These are phyloP conservation scores for Notamacropus eugenii DNA, from an alignment of 2,797 vertebrate species.

Conservation along the genomic window DNA sequence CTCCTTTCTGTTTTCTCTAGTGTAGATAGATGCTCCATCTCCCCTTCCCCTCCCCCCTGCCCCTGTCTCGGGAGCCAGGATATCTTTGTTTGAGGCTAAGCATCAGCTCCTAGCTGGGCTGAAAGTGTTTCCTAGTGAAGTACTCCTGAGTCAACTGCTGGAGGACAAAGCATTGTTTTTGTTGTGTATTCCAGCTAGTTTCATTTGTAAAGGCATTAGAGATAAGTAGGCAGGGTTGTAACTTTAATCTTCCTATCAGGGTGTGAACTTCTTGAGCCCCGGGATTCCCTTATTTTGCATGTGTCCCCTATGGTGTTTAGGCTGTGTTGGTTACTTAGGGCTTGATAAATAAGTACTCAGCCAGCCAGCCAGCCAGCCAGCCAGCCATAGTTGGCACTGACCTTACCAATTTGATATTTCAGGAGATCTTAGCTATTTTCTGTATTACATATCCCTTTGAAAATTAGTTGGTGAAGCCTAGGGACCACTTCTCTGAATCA, in stretches of 20 bases:
- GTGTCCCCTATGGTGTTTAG: background rate
- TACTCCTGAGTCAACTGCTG: slow-evolving; percentile 27
- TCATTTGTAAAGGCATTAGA: background rate
- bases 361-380: background rate
- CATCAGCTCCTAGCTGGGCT: slow-evolving; percentile 16
- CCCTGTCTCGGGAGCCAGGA: slow-evolving; percentile 44
- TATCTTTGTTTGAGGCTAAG: slow-evolving; percentile 70
- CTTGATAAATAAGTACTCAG: background rate
- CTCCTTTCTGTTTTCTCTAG: slow-evolving; percentile 11
- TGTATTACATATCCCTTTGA: background rate
- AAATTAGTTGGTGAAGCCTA: background rate
- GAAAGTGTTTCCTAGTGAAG: slow-evolving; percentile 52
- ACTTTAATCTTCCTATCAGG: background rate
- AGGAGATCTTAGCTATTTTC: background rate
- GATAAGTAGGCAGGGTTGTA: background rate
- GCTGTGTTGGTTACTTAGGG: background rate
- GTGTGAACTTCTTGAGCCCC: background rate
- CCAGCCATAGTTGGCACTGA: background rate
- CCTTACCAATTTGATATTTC: background rate
- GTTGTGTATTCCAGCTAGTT: background rate
- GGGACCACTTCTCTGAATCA: background rate
- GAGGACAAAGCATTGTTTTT: slow-evolving; percentile 66
- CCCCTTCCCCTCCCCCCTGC: slow-evolving; percentile 8
- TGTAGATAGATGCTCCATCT: background rate
- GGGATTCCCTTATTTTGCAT: background rate